phyloP scores from a whole-genome alignment of 2,113 vertebrate species.

The Gymnarchus niloticus region DNA sequence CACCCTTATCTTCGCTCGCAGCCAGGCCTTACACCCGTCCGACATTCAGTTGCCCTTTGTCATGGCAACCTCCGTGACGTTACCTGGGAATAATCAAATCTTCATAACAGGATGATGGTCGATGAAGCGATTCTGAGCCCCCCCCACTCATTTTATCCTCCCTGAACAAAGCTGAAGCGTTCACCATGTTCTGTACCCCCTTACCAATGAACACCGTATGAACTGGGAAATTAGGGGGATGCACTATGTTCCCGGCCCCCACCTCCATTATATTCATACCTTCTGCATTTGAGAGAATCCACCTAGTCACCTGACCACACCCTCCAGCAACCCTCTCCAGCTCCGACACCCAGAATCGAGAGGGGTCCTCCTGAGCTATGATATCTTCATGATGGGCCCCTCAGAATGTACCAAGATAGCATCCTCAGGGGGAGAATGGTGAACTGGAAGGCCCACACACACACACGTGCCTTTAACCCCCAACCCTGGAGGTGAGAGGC shows the following conservation, averaged over 20 bases:
- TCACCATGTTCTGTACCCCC: conserved; percentile 37
- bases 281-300: background rate
- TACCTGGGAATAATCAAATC: background rate
- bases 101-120: background rate
- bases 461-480: no score
- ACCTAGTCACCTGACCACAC: background rate
- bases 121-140: conserved; percentile 42
- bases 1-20: conserved; percentile 23
- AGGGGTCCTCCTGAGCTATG: no score
- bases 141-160: conserved; percentile 40
- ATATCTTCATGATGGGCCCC: no score
- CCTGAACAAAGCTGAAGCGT: conserved; percentile 28
- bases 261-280: conserved; percentile 52
- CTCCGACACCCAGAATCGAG: no score
- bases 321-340: background rate
- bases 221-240: conserved; percentile 46
- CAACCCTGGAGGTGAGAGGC: no score
- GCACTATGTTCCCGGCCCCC: conserved; percentile 31
- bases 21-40: background rate
- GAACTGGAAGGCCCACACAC: no score
- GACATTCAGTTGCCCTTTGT: background rate
- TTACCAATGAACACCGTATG: conserved; percentile 44
- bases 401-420: no score
- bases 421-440: no score
- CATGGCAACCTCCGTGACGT: background rate